These are phyloP conservation scores for Plecotus auritus DNA, from an alignment of 2,113 vertebrate species.

Conservation along the genomic window DNA sequence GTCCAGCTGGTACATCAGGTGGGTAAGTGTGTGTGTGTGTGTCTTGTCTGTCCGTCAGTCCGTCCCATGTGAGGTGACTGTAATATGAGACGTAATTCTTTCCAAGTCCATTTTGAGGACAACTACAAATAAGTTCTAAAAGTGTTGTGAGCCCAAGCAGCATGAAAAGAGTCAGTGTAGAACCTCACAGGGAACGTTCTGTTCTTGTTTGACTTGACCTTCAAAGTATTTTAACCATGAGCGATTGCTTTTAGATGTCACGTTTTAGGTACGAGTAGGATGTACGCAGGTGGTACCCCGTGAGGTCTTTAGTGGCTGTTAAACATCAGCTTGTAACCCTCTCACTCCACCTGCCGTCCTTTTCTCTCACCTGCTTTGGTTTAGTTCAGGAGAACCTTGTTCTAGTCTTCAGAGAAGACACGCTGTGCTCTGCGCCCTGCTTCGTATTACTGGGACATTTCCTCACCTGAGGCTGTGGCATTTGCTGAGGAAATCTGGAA, in stretches of 20 bases:
- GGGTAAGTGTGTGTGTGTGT: neutral
- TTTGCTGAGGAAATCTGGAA: neutral
- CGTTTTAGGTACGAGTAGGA: neutral
- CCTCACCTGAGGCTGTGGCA: neutral
- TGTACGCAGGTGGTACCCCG: accelerated
- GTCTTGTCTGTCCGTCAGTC: neutral
- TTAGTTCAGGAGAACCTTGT: neutral
- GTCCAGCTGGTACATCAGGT: neutral
- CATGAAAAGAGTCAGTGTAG: neutral
- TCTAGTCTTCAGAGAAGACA: neutral
- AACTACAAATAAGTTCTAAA: neutral
- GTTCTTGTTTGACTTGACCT: neutral
- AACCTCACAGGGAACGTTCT: neutral
- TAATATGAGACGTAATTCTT: neutral
- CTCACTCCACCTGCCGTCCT: neutral
- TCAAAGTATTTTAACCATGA: neutral
- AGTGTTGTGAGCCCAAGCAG: neutral
- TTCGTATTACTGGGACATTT: neutral
- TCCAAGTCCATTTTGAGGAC: neutral
- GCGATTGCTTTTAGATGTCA: neutral
- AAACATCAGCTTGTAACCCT: neutral
- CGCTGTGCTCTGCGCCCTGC: neutral
- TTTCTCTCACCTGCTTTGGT: neutral
- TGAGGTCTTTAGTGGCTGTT: neutral
- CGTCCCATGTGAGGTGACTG: neutral